A percentile compares a stretch with the other conserved stretches of the same genome.
Conservation (phyloP, 2,113 vertebrate species). For the Peromyscus maniculatus region DNA sequence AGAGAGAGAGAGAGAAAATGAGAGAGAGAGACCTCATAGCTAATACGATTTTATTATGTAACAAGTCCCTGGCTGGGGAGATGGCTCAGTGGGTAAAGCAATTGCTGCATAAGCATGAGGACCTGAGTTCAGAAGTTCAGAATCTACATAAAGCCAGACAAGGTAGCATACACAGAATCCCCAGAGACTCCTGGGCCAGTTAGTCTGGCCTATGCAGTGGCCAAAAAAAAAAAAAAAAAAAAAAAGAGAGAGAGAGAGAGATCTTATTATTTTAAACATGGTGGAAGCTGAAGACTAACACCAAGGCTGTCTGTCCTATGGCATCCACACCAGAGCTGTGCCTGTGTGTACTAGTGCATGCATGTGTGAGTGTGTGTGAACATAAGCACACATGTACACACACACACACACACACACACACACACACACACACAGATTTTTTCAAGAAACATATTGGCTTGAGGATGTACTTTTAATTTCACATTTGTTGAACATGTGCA, state of each 20-base stretch:
- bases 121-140: not conserved
- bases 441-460: not conserved
- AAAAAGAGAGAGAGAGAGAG: not conserved
- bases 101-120: not conserved
- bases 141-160: not conserved
- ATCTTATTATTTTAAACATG: not conserved
- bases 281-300: not conserved
- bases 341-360: not conserved
- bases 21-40: too few relatives aligned
- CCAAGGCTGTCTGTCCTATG: not conserved
- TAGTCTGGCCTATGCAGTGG: not conserved
- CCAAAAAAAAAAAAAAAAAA: too few relatives aligned
- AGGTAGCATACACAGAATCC: not conserved
- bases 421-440: not conserved
- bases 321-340: not conserved
- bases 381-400: not conserved
- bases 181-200: not conserved
- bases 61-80: not conserved
- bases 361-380: not conserved
- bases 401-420: not conserved
- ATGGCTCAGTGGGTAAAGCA: not conserved
- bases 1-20: not conserved
- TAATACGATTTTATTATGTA: not conserved
- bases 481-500: not conserved
- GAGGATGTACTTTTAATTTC: not conserved